Evolutionary conservation across 2,797 vertebrate genomes (phyloP), one percentile per base, ranked within the genome.

Genomic region (Microchirus variegatus): DNA sequence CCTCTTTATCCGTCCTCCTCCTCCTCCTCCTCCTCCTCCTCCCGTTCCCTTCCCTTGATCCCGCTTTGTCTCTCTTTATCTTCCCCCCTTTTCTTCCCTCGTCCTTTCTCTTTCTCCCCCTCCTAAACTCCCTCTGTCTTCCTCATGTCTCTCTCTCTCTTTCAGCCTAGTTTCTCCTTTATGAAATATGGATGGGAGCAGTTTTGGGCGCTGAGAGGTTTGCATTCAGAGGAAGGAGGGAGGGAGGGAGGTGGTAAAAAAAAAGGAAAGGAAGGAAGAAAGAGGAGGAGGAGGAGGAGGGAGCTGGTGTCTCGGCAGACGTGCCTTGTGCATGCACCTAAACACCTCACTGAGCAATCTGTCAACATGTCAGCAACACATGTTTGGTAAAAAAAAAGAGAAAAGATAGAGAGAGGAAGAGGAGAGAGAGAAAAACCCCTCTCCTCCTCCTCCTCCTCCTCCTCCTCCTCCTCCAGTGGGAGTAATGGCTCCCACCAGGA

Each of bases 351-450:
- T 99, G 97, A 98, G 96, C 97, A 99, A 99, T 99, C 97, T 99
- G 97, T 99, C 97, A 99, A 98, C 96, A 98, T 98, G 97, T 98
- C 97, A 99, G 97, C 97, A 99, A 99, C 97, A 99, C 97, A 98
- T 99, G 97, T 99, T 99, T 98, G 88, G 87, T 56, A 76, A 78
- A 60, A 59, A 55, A 65, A 54, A 42, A 43, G 37, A 51, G 7
- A 35, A 42, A 42, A 42, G 41, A 13, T 13, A 42, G 75, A 35
- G 71, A 43, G 74, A 81, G 81, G 82, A 65, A 83, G 79, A 70
- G 68, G 67, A 80, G 70, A 76, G 69, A 45, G 67, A 57, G 73
- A 77, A 78, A 77, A 63, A 64, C 36, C 46, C 75, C 81, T 81
- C 76, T 53, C 75, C 82, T 31, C 31, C 4, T n/a, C n/a, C n/a